Base-by-base conservation (phyloP, 2,113 vertebrate species). In the Galemys pyrenaicus region DNA sequence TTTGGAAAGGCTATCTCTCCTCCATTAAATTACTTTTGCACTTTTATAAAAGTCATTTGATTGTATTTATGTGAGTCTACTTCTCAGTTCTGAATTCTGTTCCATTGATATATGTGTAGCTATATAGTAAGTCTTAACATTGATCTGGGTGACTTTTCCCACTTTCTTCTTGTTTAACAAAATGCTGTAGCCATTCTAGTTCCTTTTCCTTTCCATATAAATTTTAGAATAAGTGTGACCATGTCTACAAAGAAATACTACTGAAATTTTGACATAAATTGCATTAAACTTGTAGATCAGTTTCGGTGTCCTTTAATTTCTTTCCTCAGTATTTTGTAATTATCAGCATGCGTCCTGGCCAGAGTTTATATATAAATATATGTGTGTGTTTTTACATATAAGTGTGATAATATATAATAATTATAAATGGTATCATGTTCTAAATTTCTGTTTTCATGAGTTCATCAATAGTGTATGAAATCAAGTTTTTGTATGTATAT, bases 111-210 rank as follows among this genome's bases (percentile, higher is more conserved):
- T 70, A 6, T 71, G 84, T 82, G 11, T 39, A 82, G 39, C 26
- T 58, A 39, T 56, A 65, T 26, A 28, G 73, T 71, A 79, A 86
- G 49, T 32, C 41, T 75, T 77, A 70, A 22, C 77, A 70, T 82
- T 4, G 24, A 75, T 56, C 77, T 64, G 17, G 70, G 62, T 58
- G 12, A 64, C 91, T 95, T 54, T 62, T 78, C 46, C 44, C 39
- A 78, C 62, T 94, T 85, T 64, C 37, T 91, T 81, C 49, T 75
- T 41, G n/a, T 75, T 68, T 77, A 92, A 68, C 39, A 87, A 65
- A 90, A 95, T 75, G 17, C 58, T 46, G 64, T 74, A 67, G 87
- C n/a, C n/a, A 74, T 24, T 74, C 41, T 54, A 81, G n/a, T 77
- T 75, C 35, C 62, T 93, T 81, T 81, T 30, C n/a, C 41, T 75